Conservation (phyloP, 2,888 invertebrate species). For the Dromius quadrimaculatus region DNA sequence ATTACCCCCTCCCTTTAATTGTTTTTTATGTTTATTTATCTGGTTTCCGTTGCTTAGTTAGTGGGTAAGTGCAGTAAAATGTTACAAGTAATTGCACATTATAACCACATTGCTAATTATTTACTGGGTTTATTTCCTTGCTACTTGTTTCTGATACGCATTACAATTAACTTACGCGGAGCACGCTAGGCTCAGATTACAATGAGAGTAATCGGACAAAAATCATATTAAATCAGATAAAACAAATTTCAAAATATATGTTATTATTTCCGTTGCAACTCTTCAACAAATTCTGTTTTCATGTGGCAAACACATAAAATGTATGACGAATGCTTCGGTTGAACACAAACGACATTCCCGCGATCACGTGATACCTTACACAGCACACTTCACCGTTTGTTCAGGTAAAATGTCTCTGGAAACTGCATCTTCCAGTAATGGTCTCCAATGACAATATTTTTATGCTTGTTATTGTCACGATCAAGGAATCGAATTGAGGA, state of each 20-base stretch:
- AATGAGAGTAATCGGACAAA: constrained; percentile 19
- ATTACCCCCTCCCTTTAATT: constrained; percentile 12
- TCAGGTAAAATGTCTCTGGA: constrained; percentile 23
- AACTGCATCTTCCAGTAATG: constrained; percentile 26
- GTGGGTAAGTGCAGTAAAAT: constrained; percentile 30
- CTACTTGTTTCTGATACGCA: constrained; percentile 36
- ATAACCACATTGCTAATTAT: constrained; percentile 36
- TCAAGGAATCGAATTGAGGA: constrained; percentile 6
- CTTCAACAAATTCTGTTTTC: too few relatives aligned
- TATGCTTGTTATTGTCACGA: background rate
- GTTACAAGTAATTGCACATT: constrained; percentile 34
- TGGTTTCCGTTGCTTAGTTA: constrained; percentile 36
- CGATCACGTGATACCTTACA: constrained; percentile 4
- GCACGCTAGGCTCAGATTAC: constrained; percentile 24
- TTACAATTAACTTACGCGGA: constrained; percentile 24
- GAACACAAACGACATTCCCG: constrained; percentile 25
- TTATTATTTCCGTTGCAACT: too few relatives aligned
- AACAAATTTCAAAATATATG: too few relatives aligned
- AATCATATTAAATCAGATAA: constrained; percentile 9
- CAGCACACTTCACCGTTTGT: background rate
- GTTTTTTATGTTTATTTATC: constrained; percentile 32
- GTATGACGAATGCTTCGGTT: constrained; percentile 1
- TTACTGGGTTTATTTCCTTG: constrained; percentile 36
- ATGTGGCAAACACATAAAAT: constrained; percentile 33
- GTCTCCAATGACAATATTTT: constrained; percentile 12